Percentiles rank a stretch among this genome's conserved stretches.
Evolutionary conservation across 2,797 vertebrate species (phyloP).

Genomic region (Argya squamiceps): DNA sequence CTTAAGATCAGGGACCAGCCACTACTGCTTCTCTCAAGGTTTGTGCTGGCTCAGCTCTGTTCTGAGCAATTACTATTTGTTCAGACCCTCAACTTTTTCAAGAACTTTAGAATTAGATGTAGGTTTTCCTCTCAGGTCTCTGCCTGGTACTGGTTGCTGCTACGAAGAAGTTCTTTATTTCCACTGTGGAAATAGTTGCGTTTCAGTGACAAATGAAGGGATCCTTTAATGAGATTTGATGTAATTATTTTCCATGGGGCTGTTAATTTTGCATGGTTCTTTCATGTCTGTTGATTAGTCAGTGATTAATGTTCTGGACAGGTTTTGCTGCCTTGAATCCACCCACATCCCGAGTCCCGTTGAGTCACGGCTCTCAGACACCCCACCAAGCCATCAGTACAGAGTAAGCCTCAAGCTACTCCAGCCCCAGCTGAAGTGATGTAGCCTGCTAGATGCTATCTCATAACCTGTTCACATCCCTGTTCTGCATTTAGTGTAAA

Average conservation of each 20-base stretch:
- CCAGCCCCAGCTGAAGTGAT: not conserved
- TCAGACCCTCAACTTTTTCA: not conserved
- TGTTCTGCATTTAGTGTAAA: not conserved
- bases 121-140: not conserved
- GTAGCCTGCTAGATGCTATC: fast-evolving
- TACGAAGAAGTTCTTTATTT: not conserved
- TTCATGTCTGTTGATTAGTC: not conserved
- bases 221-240: constrained; percentile 8
- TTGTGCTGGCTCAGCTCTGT: not conserved
- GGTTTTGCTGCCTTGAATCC: not conserved
- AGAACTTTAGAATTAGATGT: not conserved
- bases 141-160: not conserved
- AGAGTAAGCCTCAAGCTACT: not conserved
- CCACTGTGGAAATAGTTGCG: not conserved
- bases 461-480: fast-evolving
- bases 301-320: constrained; percentile 21
- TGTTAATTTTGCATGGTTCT: constrained; percentile 4
- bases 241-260: constrained; percentile 18
- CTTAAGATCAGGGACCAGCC: not conserved
- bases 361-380: not conserved
- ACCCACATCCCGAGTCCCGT: not conserved
- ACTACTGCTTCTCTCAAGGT: not conserved
- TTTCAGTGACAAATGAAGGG: constrained; percentile 8
- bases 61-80: not conserved
- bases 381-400: not conserved